These are phyloP conservation scores for Drosophila atripex DNA, from an alignment of 2,888 invertebrate genomes.

Conservation along the genomic window DNA sequence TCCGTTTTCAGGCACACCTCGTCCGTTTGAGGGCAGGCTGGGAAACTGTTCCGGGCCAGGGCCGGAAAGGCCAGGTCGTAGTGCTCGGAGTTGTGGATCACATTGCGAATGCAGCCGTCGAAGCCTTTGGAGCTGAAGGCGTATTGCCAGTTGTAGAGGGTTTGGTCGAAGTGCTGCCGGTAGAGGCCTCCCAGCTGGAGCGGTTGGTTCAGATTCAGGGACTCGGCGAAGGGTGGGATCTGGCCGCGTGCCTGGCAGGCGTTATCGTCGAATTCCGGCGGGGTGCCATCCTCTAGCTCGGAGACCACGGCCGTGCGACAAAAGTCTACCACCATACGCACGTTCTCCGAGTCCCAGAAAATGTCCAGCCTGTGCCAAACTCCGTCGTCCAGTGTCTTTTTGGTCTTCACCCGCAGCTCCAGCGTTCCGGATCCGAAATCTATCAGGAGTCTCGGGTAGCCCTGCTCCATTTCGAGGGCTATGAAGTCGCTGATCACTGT, in stretches of 20 bases:
- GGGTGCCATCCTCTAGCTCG: conserved; percentile 94
- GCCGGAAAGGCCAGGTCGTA: conserved; percentile 98
- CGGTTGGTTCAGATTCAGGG: conserved; percentile 96
- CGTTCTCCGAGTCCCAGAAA: conserved; percentile 96
- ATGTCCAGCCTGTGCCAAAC: conserved; percentile 98
- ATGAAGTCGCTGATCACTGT: conserved; percentile 96
- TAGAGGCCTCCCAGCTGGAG: conserved; percentile 96
- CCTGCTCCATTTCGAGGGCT: conserved; percentile 95
- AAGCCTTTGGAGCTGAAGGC: conserved; percentile 95
- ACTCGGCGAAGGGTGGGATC: conserved; percentile 97
- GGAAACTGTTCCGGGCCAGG: conserved; percentile 91
- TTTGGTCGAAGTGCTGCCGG: conserved; percentile 94
- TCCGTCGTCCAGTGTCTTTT: conserved; percentile 95
- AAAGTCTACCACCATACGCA: conserved; percentile 95
- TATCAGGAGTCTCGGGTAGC: conserved; percentile 93
- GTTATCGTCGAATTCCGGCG: conserved; percentile 93
- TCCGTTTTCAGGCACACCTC: conserved; percentile 94
- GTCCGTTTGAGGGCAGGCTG: conserved; percentile 96
- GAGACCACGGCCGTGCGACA: conserved; percentile 94
- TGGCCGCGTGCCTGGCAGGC: conserved; percentile 94
- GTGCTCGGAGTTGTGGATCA: conserved; percentile 96
- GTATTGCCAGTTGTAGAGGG: conserved; percentile 94
- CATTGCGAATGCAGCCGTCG: conserved; percentile 97
- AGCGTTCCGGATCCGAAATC: conserved; percentile 97
- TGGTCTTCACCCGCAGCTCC: conserved; percentile 92